phyloP scores from a whole-genome alignment of 2,113 vertebrate species.

The Zapus hudsonius region DNA sequence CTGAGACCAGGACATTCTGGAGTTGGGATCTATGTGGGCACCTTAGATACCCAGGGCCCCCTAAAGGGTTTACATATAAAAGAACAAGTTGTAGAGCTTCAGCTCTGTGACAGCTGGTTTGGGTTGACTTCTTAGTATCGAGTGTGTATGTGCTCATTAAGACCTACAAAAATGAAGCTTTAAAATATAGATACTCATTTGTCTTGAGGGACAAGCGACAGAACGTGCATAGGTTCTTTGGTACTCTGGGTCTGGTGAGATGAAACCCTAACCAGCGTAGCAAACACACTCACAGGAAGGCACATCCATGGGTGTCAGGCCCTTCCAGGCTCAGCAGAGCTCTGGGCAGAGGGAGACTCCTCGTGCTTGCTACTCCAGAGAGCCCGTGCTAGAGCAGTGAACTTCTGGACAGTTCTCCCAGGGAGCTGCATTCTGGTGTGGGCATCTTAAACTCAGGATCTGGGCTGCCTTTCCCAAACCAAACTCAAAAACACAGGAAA shows the following conservation, averaged over 20 bases:
- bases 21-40: neutral
- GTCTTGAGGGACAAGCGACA: neutral
- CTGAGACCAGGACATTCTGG: neutral
- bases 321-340: neutral
- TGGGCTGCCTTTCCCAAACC: neutral
- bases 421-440: neutral
- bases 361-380: neutral
- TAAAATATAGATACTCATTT: neutral
- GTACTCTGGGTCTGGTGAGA: neutral
- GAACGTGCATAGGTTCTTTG: neutral
- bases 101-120: too few relatives aligned
- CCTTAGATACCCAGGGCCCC: neutral
- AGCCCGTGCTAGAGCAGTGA: neutral
- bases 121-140: too few relatives aligned
- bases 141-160: slow-evolving; percentile 14
- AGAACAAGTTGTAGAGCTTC: neutral
- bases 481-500: neutral
- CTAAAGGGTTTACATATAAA: neutral
- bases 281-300: neutral
- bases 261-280: neutral
- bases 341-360: too few relatives aligned
- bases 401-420: neutral
- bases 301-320: too few relatives aligned
- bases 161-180: neutral
- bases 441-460: neutral